Base-by-base conservation (phyloP, 2,888 invertebrate species). In the Erpobdella octoculata region DNA sequence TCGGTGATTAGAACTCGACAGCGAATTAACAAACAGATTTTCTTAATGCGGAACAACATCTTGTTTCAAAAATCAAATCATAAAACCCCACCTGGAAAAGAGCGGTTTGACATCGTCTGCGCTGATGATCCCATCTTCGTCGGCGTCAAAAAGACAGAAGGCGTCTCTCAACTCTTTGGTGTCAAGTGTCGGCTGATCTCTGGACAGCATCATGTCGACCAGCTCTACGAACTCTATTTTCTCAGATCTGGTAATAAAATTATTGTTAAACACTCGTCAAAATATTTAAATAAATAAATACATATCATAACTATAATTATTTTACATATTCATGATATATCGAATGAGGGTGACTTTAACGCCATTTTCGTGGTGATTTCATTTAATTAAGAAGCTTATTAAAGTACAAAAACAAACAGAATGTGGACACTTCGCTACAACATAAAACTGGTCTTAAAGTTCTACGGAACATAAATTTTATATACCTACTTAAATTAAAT, bases 81-180 rank as follows among this genome's bases (percentile, higher is more conserved):
- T n/a, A n/a, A n/a, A n/a, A n/a, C n/a, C 5, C n/a, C 35, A 58
- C 67, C 71, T 66, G 36, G 67, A 58, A 25, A 71, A 67, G 18
- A 71, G 2, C 1, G 71, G 67, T n/a, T 31, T 66, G 58, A 67
- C 58, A 36, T 71, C 71, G 9, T 71, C 71, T 15, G 38, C n/a
- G 33, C 66, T 71, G n/a, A 71, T 71, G 66, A 71, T 67, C n/a
- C 66, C 71, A 36, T 58, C 66, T 38, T 71, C 71, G 21, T 71
- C 71, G 6, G 36, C 25, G 72, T 74, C 74, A 36, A 74, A 74
- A 9, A 72, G 41, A 25, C 72, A 73, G 70, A 74, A 74, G 8
- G 72, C 72, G 28, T 70, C 69, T 18, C 38, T 65, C 21, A 72
- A 25, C 15, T 74, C 72, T 31, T 72, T 72, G 15, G 72, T 69